These are phyloP conservation scores for Philereme transversata DNA, from an alignment of 2,888 invertebrate species.

Conservation along the genomic window DNA sequence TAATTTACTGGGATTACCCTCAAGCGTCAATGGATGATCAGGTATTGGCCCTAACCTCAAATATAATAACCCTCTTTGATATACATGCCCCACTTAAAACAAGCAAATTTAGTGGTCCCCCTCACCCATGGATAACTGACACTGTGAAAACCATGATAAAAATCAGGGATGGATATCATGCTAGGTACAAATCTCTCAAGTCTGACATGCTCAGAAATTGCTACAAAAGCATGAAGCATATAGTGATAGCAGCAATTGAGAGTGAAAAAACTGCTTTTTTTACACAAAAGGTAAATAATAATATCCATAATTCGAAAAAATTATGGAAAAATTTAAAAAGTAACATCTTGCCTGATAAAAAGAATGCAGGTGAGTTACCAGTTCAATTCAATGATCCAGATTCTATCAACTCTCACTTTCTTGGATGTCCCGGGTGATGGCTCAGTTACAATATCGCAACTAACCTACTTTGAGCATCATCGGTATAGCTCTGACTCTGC, in stretches of 20 bases:
- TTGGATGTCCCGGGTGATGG: background rate
- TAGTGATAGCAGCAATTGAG: conserved; percentile 6
- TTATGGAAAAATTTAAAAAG: background rate
- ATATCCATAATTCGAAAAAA: background rate
- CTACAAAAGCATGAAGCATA: conserved; percentile 4
- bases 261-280: conserved; percentile 4
- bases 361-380: background rate
- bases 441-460: background rate
- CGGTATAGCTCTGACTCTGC: background rate
- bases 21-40: no score
- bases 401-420: background rate
- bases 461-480: background rate
- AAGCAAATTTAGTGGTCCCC: background rate
- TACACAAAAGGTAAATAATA: background rate
- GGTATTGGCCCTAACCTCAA: no score
- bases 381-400: background rate
- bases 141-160: conserved; percentile 1
- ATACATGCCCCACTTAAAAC: background rate
- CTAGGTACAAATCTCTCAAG: background rate
- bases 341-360: background rate
- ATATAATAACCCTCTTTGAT: background rate
- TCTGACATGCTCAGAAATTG: background rate
- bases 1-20: no score
- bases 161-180: conserved; percentile 2
- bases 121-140: conserved; percentile 4